A percentile compares a stretch with the other conserved stretches of the same genome.
phyloP scores from a whole-genome alignment of 2,797 vertebrate species.

The Ceryle rudis region DNA sequence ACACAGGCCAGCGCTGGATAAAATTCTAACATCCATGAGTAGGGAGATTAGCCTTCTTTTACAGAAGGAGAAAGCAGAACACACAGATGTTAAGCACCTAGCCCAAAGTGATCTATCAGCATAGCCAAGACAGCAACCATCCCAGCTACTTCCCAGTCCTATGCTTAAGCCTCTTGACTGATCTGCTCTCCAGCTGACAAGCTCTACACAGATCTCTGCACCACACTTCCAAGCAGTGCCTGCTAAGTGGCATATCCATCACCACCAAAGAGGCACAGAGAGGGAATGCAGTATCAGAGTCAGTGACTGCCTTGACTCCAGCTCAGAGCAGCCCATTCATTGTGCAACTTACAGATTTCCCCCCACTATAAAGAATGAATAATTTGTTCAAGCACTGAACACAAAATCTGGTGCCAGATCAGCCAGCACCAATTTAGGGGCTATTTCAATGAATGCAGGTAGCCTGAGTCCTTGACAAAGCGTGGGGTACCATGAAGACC shows the following conservation, averaged over 20 bases:
- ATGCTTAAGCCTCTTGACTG: slow-evolving; percentile 13
- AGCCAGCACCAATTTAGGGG: not conserved
- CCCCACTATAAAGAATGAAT: not conserved
- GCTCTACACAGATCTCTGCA: not conserved
- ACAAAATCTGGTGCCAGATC: not conserved
- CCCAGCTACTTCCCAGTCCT: not conserved
- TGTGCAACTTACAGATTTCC: not conserved
- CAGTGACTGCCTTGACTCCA: not conserved
- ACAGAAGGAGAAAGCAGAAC: not conserved
- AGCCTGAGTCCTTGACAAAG: not conserved
- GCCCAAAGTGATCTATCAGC: not conserved
- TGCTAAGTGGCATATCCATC: not conserved
- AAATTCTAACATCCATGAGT: not conserved
- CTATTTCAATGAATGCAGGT: not conserved
- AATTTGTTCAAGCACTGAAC: not conserved
- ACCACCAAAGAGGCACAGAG: not conserved
- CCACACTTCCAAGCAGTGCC: not conserved
- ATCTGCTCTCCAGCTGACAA: not conserved
- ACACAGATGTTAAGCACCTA: slow-evolving; percentile 17
- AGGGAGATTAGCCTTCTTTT: not conserved
- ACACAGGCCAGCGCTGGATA: not conserved
- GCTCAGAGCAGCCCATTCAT: not conserved
- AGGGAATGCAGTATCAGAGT: not conserved
- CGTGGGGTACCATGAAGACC: not conserved
- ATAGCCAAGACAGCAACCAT: not conserved